These are phyloP conservation scores for Sericinus montela DNA, from an alignment of 2,888 invertebrate species.

Conservation along the genomic window DNA sequence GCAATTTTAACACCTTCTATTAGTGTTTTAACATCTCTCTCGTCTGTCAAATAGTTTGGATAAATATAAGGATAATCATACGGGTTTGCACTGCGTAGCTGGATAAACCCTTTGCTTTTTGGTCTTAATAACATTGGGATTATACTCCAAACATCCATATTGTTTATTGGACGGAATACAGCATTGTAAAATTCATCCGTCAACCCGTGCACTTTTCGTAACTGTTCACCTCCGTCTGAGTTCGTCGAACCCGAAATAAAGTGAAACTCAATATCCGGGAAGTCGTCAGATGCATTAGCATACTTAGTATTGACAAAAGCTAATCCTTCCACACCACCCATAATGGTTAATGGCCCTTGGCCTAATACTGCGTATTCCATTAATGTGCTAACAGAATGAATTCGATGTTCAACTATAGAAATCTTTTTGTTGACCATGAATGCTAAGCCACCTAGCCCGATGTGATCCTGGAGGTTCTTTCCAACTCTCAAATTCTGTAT, in stretches of 20 bases:
- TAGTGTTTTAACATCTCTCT: conserved; percentile 87
- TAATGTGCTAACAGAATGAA: conserved; percentile 88
- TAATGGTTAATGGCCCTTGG: conserved; percentile 89
- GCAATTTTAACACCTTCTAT: conserved; percentile 93
- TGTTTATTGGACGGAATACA: conserved; percentile 86
- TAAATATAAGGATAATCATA: conserved; percentile 93
- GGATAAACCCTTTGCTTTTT: conserved; percentile 89
- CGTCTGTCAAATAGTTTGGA: conserved; percentile 92
- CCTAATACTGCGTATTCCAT: conserved; percentile 91
- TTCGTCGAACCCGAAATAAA: conserved; percentile 93
- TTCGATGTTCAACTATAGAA: conserved; percentile 87
- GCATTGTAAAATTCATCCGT: conserved; percentile 85
- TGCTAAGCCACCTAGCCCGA: conserved; percentile 90
- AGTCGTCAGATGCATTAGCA: conserved; percentile 87
- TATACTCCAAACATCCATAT: conserved; percentile 90
- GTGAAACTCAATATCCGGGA: conserved; percentile 94
- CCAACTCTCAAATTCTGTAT: conserved; percentile 91
- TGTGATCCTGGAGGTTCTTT: conserved; percentile 92
- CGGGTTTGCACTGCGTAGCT: conserved; percentile 89
- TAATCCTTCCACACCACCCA: conserved; percentile 94
- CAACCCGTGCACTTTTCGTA: conserved; percentile 89
- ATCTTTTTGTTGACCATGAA: conserved; percentile 89
- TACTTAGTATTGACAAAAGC: conserved; percentile 94
- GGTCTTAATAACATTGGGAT: conserved; percentile 92
- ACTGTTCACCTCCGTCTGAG: conserved; percentile 90